Base-by-base conservation (phyloP, 2,797 vertebrate genomes). In the Hydrocynus forskahlii region DNA sequence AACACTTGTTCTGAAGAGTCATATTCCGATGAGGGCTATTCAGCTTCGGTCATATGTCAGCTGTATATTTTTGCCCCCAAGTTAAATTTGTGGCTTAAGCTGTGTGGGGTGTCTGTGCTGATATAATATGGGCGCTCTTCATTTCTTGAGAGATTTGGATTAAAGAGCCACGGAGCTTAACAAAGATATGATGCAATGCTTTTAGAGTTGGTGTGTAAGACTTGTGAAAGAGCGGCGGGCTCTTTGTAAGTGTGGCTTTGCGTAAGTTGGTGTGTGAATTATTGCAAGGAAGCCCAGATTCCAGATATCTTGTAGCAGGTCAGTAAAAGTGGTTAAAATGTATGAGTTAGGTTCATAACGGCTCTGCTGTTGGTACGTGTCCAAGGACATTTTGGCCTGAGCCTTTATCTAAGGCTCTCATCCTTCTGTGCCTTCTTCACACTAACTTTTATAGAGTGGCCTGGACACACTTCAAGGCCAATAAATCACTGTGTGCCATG, bases 171-270 rank as follows among this genome's bases (percentile, higher is more conserved):
- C 13, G 67, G 29, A 75, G 80, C 72, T 78, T 75, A 75, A 73
- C 76, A 81, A 82, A 75, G 73, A 50, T n/a, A 60, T 82, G 82
- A 82, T 80, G 80, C 82, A 86, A 86, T 75, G 25, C n/a, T 79
- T 76, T 80, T 70, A 78, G 63, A 59, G 57, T 38, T 54, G 35
- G 59, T 45, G 48, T 79, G 74, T 59, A 71, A 82, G 83, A 78
- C 60, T 45, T 54, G 67, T 78, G 75, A 59, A 67, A 71, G 66
- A 71, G 38, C 52, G 2, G 54, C 60, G n/a, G 68, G 69, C 57
- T 68, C 35, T 55, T 29, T 82, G 12, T 54, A 52, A 10, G 17
- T 5, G n/a, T 55, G 43, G 50, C 69, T 75, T n/a, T 63, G 43
- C 68, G n/a, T 17, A 43, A 43, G 59, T 14, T 29, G 13, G 13